These are phyloP conservation scores for Calyptomena viridis DNA, from an alignment of 2,113 vertebrate species.

Conservation along the genomic window DNA sequence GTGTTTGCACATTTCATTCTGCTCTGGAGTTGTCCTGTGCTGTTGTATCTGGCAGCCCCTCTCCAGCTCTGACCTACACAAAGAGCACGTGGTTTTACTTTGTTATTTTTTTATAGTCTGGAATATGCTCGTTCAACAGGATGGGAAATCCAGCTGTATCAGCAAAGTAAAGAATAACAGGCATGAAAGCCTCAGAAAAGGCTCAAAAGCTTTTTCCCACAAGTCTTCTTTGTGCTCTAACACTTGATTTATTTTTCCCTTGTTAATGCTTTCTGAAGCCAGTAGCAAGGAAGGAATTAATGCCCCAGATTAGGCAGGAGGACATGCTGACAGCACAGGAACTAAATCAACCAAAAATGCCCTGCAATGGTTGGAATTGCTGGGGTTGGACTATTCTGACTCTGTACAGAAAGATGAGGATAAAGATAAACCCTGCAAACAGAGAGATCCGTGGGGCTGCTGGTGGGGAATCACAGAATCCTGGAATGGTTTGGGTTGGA, in stretches of 20 bases:
- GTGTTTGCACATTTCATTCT: neutral
- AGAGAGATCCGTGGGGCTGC: neutral
- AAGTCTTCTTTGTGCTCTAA: constrained; percentile 55
- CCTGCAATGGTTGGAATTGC: neutral
- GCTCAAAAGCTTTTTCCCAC: constrained; percentile 58
- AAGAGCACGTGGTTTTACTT: constrained; percentile 5
- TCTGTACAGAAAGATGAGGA: neutral
- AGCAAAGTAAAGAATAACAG: constrained; percentile 64
- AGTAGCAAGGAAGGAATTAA: constrained; percentile 60
- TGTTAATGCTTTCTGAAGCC: constrained; percentile 55
- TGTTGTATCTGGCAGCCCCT: constrained; percentile 32
- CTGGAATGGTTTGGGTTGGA: neutral
- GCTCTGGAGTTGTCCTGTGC: neutral
- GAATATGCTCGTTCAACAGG: constrained; percentile 58
- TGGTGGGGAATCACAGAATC: neutral
- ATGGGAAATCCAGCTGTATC: constrained; percentile 59
- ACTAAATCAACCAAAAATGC: constrained; percentile 22
- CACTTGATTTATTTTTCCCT: constrained; percentile 64
- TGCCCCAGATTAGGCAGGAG: neutral
- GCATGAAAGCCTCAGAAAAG: constrained; percentile 54
- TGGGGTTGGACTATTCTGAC: neutral
- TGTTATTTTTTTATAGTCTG: constrained; percentile 50
- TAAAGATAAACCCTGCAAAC: neutral
- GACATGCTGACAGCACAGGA: constrained; percentile 55
- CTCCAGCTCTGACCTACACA: constrained; percentile 39